Evolutionary conservation across 2,888 invertebrate genomes (phyloP).

Genomic region (Apamea crenata): DNA sequence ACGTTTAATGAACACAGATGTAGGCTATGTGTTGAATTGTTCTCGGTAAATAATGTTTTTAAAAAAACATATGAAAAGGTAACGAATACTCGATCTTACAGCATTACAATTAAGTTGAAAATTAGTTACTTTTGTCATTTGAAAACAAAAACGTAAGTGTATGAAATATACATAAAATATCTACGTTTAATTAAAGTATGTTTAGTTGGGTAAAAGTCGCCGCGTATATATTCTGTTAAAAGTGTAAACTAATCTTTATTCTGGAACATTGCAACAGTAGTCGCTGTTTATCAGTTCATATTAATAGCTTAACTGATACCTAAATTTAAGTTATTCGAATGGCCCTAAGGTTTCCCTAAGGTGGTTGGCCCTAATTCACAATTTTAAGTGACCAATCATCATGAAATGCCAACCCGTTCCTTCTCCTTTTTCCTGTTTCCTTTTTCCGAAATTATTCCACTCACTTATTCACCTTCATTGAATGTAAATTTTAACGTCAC

Average conservation of each 20-base stretch:
- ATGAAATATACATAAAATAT: neutral
- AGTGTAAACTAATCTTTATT: neutral
- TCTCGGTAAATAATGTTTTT: neutral
- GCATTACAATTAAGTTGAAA: neutral
- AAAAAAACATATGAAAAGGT: neutral
- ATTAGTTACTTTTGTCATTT: neutral
- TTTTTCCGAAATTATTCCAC: constrained; percentile 41
- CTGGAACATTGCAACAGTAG: neutral
- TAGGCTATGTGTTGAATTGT: neutral
- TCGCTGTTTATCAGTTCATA: neutral
- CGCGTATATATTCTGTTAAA: neutral
- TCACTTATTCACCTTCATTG: constrained; percentile 41
- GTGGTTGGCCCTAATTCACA: too few relatives aligned
- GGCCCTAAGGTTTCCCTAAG: neutral
- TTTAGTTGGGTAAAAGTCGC: neutral
- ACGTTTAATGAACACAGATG: constrained; percentile 6
- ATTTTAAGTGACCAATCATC: neutral
- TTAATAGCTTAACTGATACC: neutral
- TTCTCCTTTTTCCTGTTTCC: too few relatives aligned
- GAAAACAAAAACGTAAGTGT: neutral
- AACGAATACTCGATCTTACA: neutral
- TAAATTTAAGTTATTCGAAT: neutral
- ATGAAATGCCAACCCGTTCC: constrained; percentile 17
- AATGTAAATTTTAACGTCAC: constrained; percentile 43
- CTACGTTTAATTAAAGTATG: neutral